Evolutionary conservation across 2,113 vertebrate species (phyloP).

Genomic region (Diphyllodes magnificus): DNA sequence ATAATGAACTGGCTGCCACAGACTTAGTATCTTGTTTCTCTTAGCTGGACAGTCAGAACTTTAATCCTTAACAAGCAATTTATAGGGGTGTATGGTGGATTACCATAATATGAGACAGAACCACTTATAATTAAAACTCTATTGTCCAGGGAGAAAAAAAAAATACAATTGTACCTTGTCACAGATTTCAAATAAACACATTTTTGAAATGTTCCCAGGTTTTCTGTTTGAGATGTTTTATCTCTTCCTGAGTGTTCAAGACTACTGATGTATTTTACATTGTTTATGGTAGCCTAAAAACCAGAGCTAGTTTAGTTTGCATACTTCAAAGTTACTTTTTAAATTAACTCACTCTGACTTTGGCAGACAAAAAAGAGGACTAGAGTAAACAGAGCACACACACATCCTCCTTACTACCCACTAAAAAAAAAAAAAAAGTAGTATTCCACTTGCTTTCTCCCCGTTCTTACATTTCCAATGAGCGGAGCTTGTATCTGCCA

Average conservation of each 20-base stretch:
- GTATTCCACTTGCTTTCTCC: not conserved
- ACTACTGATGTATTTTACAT: not conserved
- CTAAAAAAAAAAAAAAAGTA: not conserved
- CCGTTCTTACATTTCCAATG: not conserved
- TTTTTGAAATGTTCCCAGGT: slow-evolving; percentile 12
- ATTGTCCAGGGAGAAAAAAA: not conserved
- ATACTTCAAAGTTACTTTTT: slow-evolving; percentile 10
- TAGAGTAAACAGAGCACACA: not conserved
- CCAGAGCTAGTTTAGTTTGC: not conserved
- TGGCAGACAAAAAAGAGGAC: not conserved
- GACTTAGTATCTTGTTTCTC: not conserved
- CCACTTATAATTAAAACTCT: not conserved
- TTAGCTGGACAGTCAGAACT: not conserved
- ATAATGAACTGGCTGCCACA: not conserved
- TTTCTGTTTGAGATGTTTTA: slow-evolving; percentile 23
- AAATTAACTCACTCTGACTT: not conserved
- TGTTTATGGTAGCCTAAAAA: slow-evolving; percentile 2
- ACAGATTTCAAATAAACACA: slow-evolving; percentile 8
- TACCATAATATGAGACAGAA: not conserved
- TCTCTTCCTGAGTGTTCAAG: not conserved
- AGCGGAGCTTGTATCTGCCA: slow-evolving; percentile 17
- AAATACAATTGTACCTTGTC: not conserved
- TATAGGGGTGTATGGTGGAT: not conserved
- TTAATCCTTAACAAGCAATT: not conserved
- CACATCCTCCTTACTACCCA: not conserved